These are phyloP conservation scores for Cataglyphis cursor DNA, from an alignment of 2,888 invertebrate species.

Conservation along the genomic window DNA sequence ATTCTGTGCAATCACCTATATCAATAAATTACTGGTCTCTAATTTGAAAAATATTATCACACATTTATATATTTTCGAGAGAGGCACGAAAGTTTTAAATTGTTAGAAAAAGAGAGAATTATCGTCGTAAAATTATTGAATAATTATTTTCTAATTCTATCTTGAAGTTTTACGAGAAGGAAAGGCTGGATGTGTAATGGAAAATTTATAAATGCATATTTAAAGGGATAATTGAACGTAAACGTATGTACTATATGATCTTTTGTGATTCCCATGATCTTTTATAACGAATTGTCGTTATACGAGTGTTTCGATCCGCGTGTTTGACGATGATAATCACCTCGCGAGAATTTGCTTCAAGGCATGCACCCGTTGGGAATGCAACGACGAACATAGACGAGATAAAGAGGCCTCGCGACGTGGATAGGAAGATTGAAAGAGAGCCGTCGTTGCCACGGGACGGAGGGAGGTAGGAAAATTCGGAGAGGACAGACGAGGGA, in stretches of 20 bases:
- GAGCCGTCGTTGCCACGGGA: constrained; percentile 20
- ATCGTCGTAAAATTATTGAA: neutral
- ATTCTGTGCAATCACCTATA: neutral
- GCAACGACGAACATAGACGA: constrained; percentile 67
- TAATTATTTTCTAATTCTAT: neutral
- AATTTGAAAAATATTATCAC: neutral
- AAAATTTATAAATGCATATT: neutral
- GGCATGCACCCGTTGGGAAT: constrained; percentile 69
- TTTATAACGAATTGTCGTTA: constrained; percentile 18
- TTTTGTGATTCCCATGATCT: neutral
- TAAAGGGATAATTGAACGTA: neutral
- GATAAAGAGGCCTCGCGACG: constrained; percentile 67
- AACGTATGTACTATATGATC: neutral
- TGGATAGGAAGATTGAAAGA: constrained; percentile 48
- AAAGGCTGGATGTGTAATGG: neutral
- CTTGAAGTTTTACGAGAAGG: neutral
- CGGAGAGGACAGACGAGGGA: constrained; percentile 59
- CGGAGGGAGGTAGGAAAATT: constrained; percentile 15
- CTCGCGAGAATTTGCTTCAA: constrained; percentile 70
- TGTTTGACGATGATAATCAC: constrained; percentile 66
- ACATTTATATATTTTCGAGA: neutral
- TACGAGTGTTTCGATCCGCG: constrained; percentile 42
- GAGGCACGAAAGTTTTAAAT: neutral
- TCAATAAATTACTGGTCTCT: neutral
- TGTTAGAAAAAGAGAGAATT: neutral